Evolutionary conservation across 2,888 invertebrate genomes (phyloP), one percentile per base, ranked within the genome.

Genomic region (Polia nebulosa): DNA sequence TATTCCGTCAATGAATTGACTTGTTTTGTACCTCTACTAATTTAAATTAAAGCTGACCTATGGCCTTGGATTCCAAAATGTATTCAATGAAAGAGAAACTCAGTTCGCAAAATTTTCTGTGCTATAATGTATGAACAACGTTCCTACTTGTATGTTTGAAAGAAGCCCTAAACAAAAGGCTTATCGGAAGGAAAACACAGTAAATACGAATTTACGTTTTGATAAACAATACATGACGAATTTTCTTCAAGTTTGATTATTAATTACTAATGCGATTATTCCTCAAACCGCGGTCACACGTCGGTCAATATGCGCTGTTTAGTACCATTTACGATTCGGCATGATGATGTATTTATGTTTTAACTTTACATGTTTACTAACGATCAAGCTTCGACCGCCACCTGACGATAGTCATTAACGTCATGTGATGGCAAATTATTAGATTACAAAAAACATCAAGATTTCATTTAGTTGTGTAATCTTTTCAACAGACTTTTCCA

Each of bases 111-210:
- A 32, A 58, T 41, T 59, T 7, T 22, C 13, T 15, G 25, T 9
- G 13, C 13, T 57, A 13, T 20, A 39, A n/a, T n/a, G n/a, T n/a
- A n/a, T n/a, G n/a, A 56, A 69, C 76, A 41, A 44, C 36, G 11
- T 8, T n/a, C 32, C 32, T 22, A 22, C 1, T 5, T 25, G 2
- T 44, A 4, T 49, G 27, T 52, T 76, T 52, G 2, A 51, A 51
- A 34, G 71, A 72, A 72, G 58, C 71, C 71, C 7, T 77, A 72
- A 52, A 72, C 71, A 72, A 77, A 75, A 70, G 22, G 15, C 13
- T 45, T 25, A 1, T 52, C 11, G 25, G 52, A 47, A 53, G 52
- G 36, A 52, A 69, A 68, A 36, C 41, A 47, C 20, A 29, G 15
- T 20, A 45, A 3, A 17, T 20, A 51, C 36, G 15, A 2, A 39